Evolutionary conservation across 1,140 invertebrate species (phyloP).

Genomic region (Drosophila prosaltans): DNA sequence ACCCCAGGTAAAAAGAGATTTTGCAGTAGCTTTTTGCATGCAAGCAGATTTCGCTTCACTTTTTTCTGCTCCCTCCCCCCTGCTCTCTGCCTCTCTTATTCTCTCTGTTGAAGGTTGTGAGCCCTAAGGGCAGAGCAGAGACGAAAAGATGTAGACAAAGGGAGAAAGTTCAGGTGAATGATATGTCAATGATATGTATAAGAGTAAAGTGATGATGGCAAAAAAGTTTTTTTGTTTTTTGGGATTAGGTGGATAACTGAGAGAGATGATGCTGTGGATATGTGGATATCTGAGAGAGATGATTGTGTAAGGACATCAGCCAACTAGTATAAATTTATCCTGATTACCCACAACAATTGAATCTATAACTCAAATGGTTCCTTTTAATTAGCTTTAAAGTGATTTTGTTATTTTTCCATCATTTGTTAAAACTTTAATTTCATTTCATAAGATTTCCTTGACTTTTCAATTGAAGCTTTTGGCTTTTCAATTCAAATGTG

Average conservation of each 20-base stretch:
- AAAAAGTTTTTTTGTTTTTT: slow-evolving; percentile 6
- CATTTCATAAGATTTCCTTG: not conserved
- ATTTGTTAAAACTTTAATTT: not conserved
- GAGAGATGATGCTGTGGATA: not conserved
- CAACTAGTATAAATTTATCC: not conserved
- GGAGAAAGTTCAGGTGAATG: slow-evolving; percentile 48
- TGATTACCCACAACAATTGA: not conserved
- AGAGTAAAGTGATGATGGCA: slow-evolving; percentile 22
- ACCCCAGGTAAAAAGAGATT: slow-evolving; percentile 75
- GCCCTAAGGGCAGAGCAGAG: slow-evolving; percentile 44
- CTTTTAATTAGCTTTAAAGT: not conserved
- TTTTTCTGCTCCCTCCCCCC: slow-evolving; percentile 14
- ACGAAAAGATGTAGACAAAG: not conserved
- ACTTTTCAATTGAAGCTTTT: slow-evolving; percentile 34
- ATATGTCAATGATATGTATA: slow-evolving; percentile 59
- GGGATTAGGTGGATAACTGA: not conserved
- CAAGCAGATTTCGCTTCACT: slow-evolving; percentile 32
- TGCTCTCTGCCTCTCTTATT: not conserved
- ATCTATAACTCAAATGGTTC: not conserved
- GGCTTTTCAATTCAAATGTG: slow-evolving; percentile 33
- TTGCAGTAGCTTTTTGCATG: slow-evolving; percentile 60
- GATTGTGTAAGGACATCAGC: no score
- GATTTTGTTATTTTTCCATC: no score
- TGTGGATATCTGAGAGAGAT: no score
- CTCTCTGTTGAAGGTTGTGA: slow-evolving; percentile 62